Evolutionary conservation across 2,113 vertebrate species (phyloP).

Genomic region (Pelvicachromis taeniatus): DNA sequence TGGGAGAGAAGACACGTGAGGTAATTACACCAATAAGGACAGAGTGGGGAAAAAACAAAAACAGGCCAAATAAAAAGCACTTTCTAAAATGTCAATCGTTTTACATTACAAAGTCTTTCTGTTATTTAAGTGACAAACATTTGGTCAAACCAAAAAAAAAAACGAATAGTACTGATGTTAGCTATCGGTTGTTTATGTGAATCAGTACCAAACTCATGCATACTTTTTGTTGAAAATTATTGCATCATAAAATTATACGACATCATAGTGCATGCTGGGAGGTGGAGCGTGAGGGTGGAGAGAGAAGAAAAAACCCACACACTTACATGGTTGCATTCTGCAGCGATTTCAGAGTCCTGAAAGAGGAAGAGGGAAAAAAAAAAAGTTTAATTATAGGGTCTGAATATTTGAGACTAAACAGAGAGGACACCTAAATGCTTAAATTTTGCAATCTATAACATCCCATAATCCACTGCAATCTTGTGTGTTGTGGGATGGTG

Average conservation of each 20-base stretch:
- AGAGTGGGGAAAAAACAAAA: not conserved
- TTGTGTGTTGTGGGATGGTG: not conserved
- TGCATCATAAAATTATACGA: fast-evolving
- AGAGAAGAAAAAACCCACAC: not conserved
- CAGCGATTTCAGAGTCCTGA: slow-evolving; percentile 90
- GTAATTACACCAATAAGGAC: not conserved
- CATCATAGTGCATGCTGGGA: not conserved
- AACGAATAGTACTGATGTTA: not conserved
- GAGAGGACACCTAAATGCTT: not conserved
- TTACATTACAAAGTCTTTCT: not conserved
- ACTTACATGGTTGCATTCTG: slow-evolving; percentile 97
- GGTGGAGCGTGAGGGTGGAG: not conserved
- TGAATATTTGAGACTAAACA: not conserved
- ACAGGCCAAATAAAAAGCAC: not conserved
- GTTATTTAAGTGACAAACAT: fast-evolving
- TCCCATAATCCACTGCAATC: not conserved
- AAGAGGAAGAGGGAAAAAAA: slow-evolving; percentile 51
- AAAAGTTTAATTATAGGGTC: not conserved
- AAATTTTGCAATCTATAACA: not conserved
- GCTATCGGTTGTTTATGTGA: fast-evolving
- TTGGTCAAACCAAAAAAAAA: not conserved
- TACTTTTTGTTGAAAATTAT: not conserved
- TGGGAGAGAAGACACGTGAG: not conserved
- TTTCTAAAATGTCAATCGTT: not conserved
- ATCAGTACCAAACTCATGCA: not conserved